Conservation (phyloP, 2,797 vertebrate genomes). For the Lycodopsis pacificus region DNA sequence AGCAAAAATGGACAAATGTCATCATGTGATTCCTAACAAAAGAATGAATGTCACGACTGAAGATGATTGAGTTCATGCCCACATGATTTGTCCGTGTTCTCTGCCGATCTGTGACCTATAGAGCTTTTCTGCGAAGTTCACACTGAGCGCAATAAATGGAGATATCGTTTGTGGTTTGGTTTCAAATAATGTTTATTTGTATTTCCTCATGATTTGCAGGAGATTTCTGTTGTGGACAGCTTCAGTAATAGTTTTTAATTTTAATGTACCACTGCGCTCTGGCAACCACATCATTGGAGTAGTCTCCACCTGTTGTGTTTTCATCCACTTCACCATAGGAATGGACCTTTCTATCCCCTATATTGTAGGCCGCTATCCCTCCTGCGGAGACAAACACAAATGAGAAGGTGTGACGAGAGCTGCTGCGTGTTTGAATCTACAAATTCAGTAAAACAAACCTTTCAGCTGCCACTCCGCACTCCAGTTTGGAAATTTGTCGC, state of each 20-base stretch:
- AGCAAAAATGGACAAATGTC: background rate
- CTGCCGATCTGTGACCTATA: background rate
- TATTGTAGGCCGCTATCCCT: constrained; percentile 69
- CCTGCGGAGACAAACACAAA: constrained; percentile 43
- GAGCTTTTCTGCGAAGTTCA: background rate
- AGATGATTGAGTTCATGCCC: background rate
- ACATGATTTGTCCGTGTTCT: background rate
- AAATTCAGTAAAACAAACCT: constrained; percentile 55
- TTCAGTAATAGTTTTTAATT: background rate
- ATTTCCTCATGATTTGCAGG: background rate
- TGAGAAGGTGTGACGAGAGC: background rate
- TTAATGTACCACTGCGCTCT: constrained; percentile 60
- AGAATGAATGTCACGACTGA: background rate
- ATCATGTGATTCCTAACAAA: background rate
- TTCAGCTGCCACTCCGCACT: constrained; percentile 47
- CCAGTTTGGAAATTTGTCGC: background rate
- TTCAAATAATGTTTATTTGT: background rate
- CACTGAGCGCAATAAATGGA: background rate
- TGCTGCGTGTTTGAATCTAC: background rate
- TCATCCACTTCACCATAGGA: constrained; percentile 9
- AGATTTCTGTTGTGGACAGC: background rate
- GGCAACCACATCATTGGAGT: constrained; percentile 58
- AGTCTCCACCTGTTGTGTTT: constrained; percentile 35
- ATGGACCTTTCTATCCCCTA: constrained; percentile 21
- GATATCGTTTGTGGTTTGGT: background rate